A percentile compares a stretch with the other conserved stretches of the same genome.
phyloP scores from a whole-genome alignment of 30 jellyfish, hydroid and myxozoan genomes.

The Calvadosia cruxmelitensis region DNA sequence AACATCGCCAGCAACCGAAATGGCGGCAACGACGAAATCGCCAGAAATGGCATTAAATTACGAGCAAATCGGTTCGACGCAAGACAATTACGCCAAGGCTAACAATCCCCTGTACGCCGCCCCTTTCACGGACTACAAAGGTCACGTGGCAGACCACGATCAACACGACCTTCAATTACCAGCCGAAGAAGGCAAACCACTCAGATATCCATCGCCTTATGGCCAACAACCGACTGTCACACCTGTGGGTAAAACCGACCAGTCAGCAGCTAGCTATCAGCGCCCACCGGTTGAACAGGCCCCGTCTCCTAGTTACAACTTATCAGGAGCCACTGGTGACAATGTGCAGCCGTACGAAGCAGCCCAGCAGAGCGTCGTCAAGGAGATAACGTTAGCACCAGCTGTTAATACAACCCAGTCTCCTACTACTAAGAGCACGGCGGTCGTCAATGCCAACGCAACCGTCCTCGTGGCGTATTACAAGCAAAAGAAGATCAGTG shows the following conservation, averaged over 20 bases:
- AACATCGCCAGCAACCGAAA: not conserved
- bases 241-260: not conserved
- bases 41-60: not conserved
- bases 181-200: not conserved
- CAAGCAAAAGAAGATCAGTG: conserved; percentile 35
- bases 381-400: not conserved
- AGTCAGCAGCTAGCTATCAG: not conserved
- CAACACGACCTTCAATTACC: not conserved
- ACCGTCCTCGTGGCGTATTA: conserved; percentile 15
- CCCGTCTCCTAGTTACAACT: not conserved
- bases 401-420: conserved; percentile 4
- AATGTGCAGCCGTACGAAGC: not conserved
- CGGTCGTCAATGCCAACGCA: conserved; percentile 7
- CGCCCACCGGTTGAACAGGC: not conserved
- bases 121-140: not conserved
- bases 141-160: not conserved
- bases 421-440: conserved; percentile 4
- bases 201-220: not conserved
- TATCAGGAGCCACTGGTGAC: not conserved
- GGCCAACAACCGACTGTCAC: not conserved
- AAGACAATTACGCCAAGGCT: conserved; percentile 1
- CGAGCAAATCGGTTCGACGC: not conserved
- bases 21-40: not conserved
- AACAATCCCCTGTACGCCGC: conserved; percentile 3
- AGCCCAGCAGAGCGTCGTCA: not conserved